Evolutionary conservation across 2,888 invertebrate genomes (phyloP).

Genomic region (Xestoiulus laeticollis): DNA sequence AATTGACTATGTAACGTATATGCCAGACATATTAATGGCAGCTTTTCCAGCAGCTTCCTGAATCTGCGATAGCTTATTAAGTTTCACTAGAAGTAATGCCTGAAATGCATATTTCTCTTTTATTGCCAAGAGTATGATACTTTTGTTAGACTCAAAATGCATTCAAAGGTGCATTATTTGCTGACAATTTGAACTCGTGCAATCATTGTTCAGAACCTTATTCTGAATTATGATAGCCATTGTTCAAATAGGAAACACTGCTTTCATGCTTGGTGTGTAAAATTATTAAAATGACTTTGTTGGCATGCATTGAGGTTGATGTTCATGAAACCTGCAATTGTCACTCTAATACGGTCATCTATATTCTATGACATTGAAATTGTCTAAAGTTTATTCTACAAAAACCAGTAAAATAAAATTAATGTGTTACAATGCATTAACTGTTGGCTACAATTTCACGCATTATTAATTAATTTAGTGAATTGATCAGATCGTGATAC

Average conservation of each 20-base stretch:
- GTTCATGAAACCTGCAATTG: background rate
- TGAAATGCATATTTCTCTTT: background rate
- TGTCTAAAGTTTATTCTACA: background rate
- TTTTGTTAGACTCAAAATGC: background rate
- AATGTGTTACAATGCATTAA: too few species aligned
- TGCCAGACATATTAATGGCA: background rate
- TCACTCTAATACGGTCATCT: too few species aligned
- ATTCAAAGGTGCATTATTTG: background rate
- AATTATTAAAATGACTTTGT: background rate
- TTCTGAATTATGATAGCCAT: background rate
- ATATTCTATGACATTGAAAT: background rate
- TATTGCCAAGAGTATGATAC: background rate
- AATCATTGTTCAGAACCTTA: background rate
- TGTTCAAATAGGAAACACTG: conserved; percentile 1
- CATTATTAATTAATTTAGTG: too few species aligned
- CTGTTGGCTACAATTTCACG: too few species aligned
- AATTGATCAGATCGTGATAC: too few species aligned
- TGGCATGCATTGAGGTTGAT: background rate
- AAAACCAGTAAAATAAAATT: too few species aligned
- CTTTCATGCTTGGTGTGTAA: background rate
- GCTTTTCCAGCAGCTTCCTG: background rate
- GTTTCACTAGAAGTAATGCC: background rate
- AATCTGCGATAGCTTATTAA: background rate
- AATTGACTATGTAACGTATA: background rate
- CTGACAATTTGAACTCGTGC: background rate